Percentiles rank a stretch among this genome's conserved stretches.
These are phyloP conservation scores for Hepsetus odoe DNA, from an alignment of 2,113 vertebrate species.

Conservation along the genomic window DNA sequence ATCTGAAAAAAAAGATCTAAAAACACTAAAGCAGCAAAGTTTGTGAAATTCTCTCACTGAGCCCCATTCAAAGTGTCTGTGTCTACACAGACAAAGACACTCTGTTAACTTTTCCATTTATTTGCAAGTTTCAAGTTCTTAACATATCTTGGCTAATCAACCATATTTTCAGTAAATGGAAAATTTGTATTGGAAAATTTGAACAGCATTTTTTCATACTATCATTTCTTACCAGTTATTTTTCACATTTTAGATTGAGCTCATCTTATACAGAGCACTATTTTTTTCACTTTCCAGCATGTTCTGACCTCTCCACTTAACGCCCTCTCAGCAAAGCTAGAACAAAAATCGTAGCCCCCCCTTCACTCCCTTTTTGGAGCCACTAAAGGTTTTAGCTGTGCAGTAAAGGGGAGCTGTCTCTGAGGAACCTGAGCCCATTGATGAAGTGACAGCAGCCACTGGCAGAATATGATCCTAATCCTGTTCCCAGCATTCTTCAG, in stretches of 20 bases:
- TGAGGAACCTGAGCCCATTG: conserved; percentile 90
- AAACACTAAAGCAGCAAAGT: no score
- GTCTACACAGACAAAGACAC: no score
- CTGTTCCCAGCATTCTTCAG: conserved; percentile 88
- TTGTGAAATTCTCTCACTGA: no score
- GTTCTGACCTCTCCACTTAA: conserved; percentile 72
- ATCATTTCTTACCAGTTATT: no score
- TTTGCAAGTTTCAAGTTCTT: no score
- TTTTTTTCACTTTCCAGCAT: conserved; percentile 50
- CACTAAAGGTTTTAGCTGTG: conserved; percentile 79
- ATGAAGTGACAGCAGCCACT: conserved; percentile 87
- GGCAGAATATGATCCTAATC: conserved; percentile 98
- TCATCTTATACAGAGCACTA: conserved; percentile 48
- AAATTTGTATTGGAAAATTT: no score
- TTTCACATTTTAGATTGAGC: neutral
- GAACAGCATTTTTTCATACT: neutral
- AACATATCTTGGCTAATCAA: no score
- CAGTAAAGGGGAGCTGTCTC: conserved; percentile 83
- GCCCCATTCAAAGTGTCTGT: no score
- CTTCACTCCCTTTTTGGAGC: conserved; percentile 73
- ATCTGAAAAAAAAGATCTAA: no score
- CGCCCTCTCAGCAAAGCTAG: conserved; percentile 66
- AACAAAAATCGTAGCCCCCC: conserved; percentile 74
- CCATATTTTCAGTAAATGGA: no score
- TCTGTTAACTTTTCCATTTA: no score